Base-by-base conservation (phyloP, 2,797 vertebrate genomes). In the Adelosebastes latens region DNA sequence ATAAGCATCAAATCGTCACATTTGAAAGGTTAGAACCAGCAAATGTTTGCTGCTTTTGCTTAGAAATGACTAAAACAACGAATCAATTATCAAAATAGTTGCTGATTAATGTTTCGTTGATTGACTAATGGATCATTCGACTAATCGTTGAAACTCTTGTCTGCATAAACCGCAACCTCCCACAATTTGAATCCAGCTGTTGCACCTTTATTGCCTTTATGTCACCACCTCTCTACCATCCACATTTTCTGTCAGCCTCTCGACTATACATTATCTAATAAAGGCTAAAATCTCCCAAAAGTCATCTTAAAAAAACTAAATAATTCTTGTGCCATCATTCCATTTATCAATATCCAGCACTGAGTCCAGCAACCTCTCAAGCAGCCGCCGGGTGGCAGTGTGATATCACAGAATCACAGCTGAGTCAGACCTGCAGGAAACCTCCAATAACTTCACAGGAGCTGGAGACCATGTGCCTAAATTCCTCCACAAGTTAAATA, bases 381-480 rank as follows among this genome's bases (percentile, higher is more conserved):
- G 6, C 31, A 31, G 70, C 90, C 95, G 94, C 94, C 18, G 34
- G 94, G 82, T 76, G 94, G 89, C 93, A 89, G 84, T 87, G 80
- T 87, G 85, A 49, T 73, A 32, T 24, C 72, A 86, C 8, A 59
- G 27, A 62, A 53, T 31, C 32, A 16, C 39, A 71, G 66, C 59
- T 1, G 62, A 4, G 10, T 1, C 80, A 86, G 55, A 85, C 74
- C 73, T 83, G 69, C 71, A 90, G 83, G 85, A 91, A 88, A 86
- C 75, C 65, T 88, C 79, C 32, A 83, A 78, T 74, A 85, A 87
- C 70, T 85, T 85, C 82, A 83, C 72, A 83, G 75, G 75, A 75
- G 70, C 66, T 72, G 60, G 52, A 88, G 72, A 85, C 67, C 86
- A 87, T 88, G 88, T 75, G 82, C 79, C 80, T 18, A 64, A 89